Evolutionary conservation across 1,140 invertebrate genomes (phyloP), one percentile per base, ranked within the genome.

Genomic region (Lucilia cuprina): DNA sequence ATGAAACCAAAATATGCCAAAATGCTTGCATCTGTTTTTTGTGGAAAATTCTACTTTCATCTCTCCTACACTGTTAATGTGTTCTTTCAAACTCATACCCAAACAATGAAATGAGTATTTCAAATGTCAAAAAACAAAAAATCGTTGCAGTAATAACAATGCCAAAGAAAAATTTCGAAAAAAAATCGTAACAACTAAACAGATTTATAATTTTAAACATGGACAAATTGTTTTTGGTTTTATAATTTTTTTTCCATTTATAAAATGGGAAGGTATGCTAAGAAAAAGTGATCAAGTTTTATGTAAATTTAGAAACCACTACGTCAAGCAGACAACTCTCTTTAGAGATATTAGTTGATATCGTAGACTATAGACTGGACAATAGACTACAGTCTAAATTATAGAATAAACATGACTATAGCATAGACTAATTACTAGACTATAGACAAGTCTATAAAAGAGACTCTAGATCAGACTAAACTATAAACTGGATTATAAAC

Each of bases 1-100:
- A 70, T 17, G 19, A 70, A 70, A 70, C 8, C 13, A 60, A 70
- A 70, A 70, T 70, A 9, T 70, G 60, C 60, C 60, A 70, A 70
- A 70, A 70, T 70, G 60, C 60, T 70, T 70, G 19, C 60, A 70
- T 70, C 60, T 70, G 60, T 19, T 70, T 70, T 70, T 70, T 70
- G n/a, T 60, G 1, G 25, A 65, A 65, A 70, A 9, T 55, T 55
- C 17, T 55, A 55, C 5, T 55, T 55, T 55, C 12, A 17, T 55
- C 50, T 49, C 13, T 55, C 17, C 19, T n/a, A 60, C 14, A 60
- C 55, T 30, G 25, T 30, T 30, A 3, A 2, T 30, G 25, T 60
- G 12, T 60, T 60, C 55, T 17, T 60, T 60, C 55, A 17, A 14
- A 60, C 14, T 60, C 55, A 60, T n/a, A 60, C 14, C 55, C 55